Base-by-base conservation (phyloP, 2,113 vertebrate species). In the Nerophis lumbriciformis region DNA sequence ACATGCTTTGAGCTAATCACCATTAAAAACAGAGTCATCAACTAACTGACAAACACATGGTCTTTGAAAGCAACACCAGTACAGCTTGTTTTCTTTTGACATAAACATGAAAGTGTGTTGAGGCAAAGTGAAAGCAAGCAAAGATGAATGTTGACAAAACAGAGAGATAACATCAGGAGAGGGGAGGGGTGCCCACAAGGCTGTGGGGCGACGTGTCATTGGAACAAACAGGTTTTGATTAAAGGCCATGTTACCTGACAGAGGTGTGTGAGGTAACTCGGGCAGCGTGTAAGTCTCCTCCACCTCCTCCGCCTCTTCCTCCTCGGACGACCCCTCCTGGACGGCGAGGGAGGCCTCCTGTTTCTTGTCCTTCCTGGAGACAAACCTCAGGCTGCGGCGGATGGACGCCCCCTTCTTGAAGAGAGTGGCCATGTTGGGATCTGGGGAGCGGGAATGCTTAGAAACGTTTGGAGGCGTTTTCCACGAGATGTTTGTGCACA, bases 241-340 rank as follows among this genome's bases (percentile, higher is more conserved):
- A 2, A 8, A 42, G 39, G 39, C 3, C 11, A 45, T 2, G 11
- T 45, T 76, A 92, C 90, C 87, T 84, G 90, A 92, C 52, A 88
- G 72, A 0, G 88, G 88, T 8, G 68, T 64, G 61, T 36, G 13
- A 0, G 89, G 90, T 37, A 90, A 61, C 19, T 85, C 85, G 39
- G 81, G 86, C 14, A 87, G 78, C 1, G 9, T 69, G 67, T 90
- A 91, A 6, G 39, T 19, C 71, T 87, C 84, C n/a, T 70, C 69
- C 0, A 85, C 10, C 71, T 79, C 75, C 45, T 61, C 45, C 9
- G 2, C 69, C 52, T 56, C 37, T 13, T 68, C 61, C 8, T 3
- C 3, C 8, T 52, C 6, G 6, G 16, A 13, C 0, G 19, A 2
- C 4, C 0, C 54, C 14, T 88, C 80, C 21, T 14, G 3, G 11